A percentile compares a stretch with the other conserved stretches of the same genome.
Evolutionary conservation across 2,797 vertebrate species (phyloP).

Genomic region (Apogon hyalosoma): DNA sequence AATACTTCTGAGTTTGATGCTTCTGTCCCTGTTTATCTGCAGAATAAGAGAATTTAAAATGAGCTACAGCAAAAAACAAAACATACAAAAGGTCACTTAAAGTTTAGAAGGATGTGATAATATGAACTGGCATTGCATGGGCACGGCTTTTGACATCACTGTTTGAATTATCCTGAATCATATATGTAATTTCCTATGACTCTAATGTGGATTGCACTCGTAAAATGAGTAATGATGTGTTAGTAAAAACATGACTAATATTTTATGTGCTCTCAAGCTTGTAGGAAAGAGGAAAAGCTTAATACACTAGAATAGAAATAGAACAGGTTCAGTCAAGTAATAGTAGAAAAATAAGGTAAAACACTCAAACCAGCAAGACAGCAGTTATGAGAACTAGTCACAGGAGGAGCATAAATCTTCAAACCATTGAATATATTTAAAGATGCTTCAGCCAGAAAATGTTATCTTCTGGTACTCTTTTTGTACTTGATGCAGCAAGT

Average conservation of each 20-base stretch:
- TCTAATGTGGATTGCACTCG: slow-evolving; percentile 6
- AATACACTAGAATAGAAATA: background rate
- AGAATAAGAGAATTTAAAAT: background rate
- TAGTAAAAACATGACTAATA: slow-evolving; percentile 35
- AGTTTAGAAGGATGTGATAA: slow-evolving; percentile 16
- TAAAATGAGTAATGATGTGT: slow-evolving; percentile 37
- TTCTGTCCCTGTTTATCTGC: background rate
- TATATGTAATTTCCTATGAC: slow-evolving; percentile 54
- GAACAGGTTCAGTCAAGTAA: background rate
- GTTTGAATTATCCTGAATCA: slow-evolving; percentile 27
- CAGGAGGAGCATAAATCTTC: background rate
- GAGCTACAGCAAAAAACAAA: background rate
- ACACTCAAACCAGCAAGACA: background rate
- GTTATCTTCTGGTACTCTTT: background rate
- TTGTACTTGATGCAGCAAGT: background rate
- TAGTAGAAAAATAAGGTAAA: background rate
- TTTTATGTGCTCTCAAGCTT: background rate
- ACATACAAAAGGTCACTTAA: slow-evolving; percentile 5
- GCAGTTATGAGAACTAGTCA: background rate
- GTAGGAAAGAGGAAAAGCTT: background rate
- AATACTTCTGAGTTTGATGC: background rate
- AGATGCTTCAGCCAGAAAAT: background rate
- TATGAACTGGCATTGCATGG: slow-evolving; percentile 3
- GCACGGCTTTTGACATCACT: slow-evolving; percentile 26
- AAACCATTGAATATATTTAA: background rate